These are phyloP conservation scores for Epinotia demarniana DNA, from an alignment of 2,888 invertebrate genomes.

Conservation along the genomic window DNA sequence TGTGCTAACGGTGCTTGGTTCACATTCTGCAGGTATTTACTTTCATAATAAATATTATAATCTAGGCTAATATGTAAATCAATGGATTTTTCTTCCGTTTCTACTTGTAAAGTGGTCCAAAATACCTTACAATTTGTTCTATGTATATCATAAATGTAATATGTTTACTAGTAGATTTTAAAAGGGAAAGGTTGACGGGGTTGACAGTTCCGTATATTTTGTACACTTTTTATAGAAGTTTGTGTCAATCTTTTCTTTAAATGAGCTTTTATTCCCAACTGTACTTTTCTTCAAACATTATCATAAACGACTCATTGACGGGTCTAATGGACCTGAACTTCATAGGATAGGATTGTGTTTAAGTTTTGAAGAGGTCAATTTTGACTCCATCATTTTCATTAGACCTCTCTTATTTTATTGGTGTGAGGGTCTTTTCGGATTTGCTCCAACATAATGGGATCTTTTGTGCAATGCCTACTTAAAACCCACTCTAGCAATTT, in stretches of 20 bases:
- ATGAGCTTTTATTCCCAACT: background rate
- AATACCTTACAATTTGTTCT: background rate
- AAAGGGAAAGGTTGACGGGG: background rate
- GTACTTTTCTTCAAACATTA: background rate
- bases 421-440: too few species aligned
- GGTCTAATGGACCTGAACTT: too few species aligned
- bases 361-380: too few species aligned
- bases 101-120: background rate
- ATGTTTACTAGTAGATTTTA: background rate
- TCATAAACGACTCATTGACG: background rate
- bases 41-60: background rate
- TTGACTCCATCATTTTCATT: too few species aligned
- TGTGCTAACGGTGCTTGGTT: background rate
- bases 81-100: conserved; percentile 10
- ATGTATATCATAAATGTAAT: background rate
- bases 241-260: background rate
- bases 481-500: too few species aligned
- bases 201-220: conserved; percentile 4
- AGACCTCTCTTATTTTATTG: too few species aligned
- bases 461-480: too few species aligned
- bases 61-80: background rate
- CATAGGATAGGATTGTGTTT: too few species aligned
- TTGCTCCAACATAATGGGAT: too few species aligned
- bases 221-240: background rate
- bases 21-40: conserved; percentile 10